Percentiles rank a stretch among this genome's conserved stretches.
Conservation (phyloP, 2,113 vertebrate species). For the Atrichornis clamosus region DNA sequence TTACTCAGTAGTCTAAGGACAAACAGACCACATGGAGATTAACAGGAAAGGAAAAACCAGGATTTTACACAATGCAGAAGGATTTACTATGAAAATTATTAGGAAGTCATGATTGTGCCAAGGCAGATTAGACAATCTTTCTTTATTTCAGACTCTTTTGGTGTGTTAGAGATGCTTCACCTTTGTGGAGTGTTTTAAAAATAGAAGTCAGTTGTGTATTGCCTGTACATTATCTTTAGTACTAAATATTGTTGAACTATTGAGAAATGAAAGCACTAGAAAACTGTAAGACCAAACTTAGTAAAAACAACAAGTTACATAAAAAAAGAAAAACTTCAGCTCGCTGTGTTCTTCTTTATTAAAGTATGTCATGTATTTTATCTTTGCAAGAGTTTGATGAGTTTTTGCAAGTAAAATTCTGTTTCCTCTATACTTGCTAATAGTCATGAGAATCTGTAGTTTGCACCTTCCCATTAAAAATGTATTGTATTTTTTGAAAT, state of each 20-base stretch:
- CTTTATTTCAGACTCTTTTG: neutral
- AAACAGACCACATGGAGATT: neutral
- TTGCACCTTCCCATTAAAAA: constrained; percentile 88
- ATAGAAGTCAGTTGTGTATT: constrained; percentile 10
- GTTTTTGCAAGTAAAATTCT: constrained; percentile 87
- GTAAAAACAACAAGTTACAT: constrained; percentile 72
- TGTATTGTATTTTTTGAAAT: constrained; percentile 88
- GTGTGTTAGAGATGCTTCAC: neutral
- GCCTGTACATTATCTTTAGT: neutral
- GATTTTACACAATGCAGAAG: neutral
- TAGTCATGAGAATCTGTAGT: constrained; percentile 87
- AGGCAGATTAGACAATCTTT: neutral
- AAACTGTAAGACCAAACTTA: constrained; percentile 56
- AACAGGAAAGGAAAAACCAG: neutral
- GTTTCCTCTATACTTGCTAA: constrained; percentile 84
- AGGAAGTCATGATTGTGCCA: neutral
- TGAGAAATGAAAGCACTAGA: constrained; percentile 53
- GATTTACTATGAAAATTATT: neutral
- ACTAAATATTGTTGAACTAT: constrained; percentile 41
- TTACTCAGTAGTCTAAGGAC: neutral
- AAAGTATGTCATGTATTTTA: constrained; percentile 78
- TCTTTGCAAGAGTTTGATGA: constrained; percentile 79
- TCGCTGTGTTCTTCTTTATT: constrained; percentile 67
- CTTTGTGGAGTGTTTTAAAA: constrained; percentile 11
- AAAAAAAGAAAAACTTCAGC: constrained; percentile 68